Conservation (phyloP, 1,140 invertebrate genomes). For the Drosophila albomicans region DNA sequence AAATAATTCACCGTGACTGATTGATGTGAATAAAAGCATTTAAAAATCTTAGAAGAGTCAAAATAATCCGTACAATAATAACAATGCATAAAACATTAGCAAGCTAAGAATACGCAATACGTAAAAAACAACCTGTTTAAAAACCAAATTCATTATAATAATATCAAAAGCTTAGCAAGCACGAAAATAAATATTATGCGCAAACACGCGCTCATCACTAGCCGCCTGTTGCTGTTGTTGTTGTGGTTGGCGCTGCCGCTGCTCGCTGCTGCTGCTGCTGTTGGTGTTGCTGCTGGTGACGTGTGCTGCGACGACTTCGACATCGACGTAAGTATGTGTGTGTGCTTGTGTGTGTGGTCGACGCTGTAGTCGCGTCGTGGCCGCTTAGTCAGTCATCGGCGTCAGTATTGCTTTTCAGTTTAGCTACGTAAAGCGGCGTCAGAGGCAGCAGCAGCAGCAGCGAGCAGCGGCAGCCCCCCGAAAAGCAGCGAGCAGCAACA, state of each 20-base stretch:
- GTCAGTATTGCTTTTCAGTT: slow-evolving; percentile 73
- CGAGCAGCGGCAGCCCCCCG: slow-evolving; percentile 53
- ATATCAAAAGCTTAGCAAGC: not conserved
- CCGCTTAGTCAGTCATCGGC: slow-evolving; percentile 69
- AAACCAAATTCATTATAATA: not conserved
- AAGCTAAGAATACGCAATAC: too few relatives aligned
- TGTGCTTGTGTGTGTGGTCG: slow-evolving; percentile 10
- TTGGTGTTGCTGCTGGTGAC: slow-evolving; percentile 51
- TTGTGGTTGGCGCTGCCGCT: slow-evolving; percentile 13
- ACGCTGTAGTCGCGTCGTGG: slow-evolving; percentile 47
- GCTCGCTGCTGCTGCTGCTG: slow-evolving; percentile 26
- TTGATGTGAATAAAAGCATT: too few relatives aligned
- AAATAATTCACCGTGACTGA: too few relatives aligned
- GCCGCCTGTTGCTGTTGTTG: not conserved
- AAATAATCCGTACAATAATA: too few relatives aligned
- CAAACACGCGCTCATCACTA: slow-evolving; percentile 36
- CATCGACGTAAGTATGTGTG: slow-evolving; percentile 26
- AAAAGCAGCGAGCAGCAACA: slow-evolving; percentile 8
- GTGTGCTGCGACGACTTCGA: slow-evolving; percentile 46
- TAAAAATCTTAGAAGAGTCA: too few relatives aligned
- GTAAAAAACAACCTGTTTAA: too few relatives aligned
- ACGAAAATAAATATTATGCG: slow-evolving; percentile 15
- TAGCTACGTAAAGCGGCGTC: slow-evolving; percentile 60
- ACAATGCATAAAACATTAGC: too few relatives aligned
- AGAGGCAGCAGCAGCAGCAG: slow-evolving; percentile 54